A percentile compares a stretch with the other conserved stretches of the same genome.
Evolutionary conservation across 2,797 vertebrate species (phyloP).

Genomic region (Bryconaethiops microstoma): DNA sequence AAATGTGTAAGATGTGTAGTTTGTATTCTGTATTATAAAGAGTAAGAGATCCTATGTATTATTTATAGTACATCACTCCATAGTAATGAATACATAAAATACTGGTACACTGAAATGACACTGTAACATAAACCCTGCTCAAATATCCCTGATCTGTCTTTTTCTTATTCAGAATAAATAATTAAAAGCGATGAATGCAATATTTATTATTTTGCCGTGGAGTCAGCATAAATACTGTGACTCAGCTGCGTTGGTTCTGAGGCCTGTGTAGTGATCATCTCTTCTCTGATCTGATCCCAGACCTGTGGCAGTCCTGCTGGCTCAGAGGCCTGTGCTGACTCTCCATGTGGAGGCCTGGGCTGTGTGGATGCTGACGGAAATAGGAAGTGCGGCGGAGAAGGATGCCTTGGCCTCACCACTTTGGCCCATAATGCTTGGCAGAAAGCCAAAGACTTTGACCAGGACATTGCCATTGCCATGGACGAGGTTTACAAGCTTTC

Average conservation of each 20-base stretch:
- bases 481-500: conserved; percentile 94
- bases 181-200: neutral
- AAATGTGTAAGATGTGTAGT: neutral
- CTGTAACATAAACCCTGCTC: neutral
- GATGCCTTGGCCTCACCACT: conserved; percentile 83
- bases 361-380: conserved; percentile 81
- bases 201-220: neutral
- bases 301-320: conserved; percentile 84
- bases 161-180: neutral
- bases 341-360: conserved; percentile 85
- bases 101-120: no score
- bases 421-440: conserved; percentile 82
- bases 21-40: neutral
- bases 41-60: neutral
- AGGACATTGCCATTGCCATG: conserved; percentile 86
- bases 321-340: conserved; percentile 80
- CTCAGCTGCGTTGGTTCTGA: conserved; percentile 62
- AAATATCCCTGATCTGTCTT: neutral
- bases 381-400: conserved; percentile 85
- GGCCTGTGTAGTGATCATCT: neutral
- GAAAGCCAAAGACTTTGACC: conserved; percentile 87
- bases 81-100: neutral
- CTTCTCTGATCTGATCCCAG: conserved; percentile 66
- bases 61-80: neutral
- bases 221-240: neutral